Conservation (phyloP, 2,888 invertebrate species). For the Athripsodes cinereus region DNA sequence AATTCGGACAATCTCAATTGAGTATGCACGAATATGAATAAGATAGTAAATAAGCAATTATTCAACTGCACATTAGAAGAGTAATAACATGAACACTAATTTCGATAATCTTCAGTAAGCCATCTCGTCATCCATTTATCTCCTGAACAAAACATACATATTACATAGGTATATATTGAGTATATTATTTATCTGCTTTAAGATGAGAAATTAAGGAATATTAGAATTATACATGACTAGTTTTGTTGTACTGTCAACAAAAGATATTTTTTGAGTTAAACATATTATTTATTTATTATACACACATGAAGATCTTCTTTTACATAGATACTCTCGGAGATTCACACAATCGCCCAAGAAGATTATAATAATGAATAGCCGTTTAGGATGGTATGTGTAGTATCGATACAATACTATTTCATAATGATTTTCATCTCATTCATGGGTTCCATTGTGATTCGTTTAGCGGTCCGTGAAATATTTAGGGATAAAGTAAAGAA, state of each 20-base stretch:
- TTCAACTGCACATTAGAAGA: no score
- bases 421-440: constrained; percentile 24
- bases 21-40: no score
- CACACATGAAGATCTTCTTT: not conserved
- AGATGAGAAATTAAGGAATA: no score
- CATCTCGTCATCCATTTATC: no score
- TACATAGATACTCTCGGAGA: not conserved
- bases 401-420: not conserved
- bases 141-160: no score
- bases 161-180: no score
- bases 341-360: constrained; percentile 4
- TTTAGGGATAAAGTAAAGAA: constrained; percentile 12
- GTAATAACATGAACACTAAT: no score
- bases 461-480: constrained; percentile 21
- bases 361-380: not conserved
- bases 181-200: no score
- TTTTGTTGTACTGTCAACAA: not conserved
- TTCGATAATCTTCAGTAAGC: no score
- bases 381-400: not conserved
- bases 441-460: constrained; percentile 12
- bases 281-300: not conserved
- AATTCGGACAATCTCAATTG: no score
- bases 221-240: no score
- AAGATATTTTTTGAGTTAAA: not conserved
- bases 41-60: no score